Evolutionary conservation across 2,797 vertebrate species (phyloP), one percentile per base, ranked within the genome.

Genomic region (Rhincodon typus): DNA sequence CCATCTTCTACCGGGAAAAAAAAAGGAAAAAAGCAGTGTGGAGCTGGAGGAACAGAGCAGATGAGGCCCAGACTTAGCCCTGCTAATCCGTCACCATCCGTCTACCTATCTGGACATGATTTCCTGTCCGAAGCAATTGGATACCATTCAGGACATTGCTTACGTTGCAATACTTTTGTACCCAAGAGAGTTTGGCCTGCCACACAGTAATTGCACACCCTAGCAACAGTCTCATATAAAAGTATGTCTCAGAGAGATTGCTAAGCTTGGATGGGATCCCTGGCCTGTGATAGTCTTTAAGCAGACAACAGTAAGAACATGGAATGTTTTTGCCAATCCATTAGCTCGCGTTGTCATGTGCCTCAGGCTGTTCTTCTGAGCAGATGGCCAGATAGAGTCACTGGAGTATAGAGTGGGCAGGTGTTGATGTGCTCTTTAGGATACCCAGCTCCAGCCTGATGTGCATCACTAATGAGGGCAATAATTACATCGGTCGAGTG

Each of bases 381-480:
- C 87, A 90, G 87, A 90, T 90, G 87, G 53, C 12, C 87, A 90
- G 87, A 90, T 90, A 53, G 87, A 90, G 53, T 62, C 87, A 34
- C 87, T 90, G 87, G 53, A 62, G 87, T 34, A 90, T 90, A 57
- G 57, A 84, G 82, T 84, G 82, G 82, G 21, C 82, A 84, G 82
- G 53, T 62, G 87, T 90, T 90, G 87, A n/a, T 90, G 30, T 30
- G 30, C 30, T n/a, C 57, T 19, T 66, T 53, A 66, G 53, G 30
- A 90, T 90, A n/a, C 57, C 87, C 87, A n/a, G 87, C 30, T 90
- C 87, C 27, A 62, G 34, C 53, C 87, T 66, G 34, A 90, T 66
- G 87, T 90, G 62, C 53, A n/a, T 34, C 34, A 17, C 30, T 90
- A 90, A 90, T 88, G 86, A 88, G 86, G 86, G 50, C 50, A 88